A percentile compares a stretch with the other conserved stretches of the same genome.
phyloP scores from a whole-genome alignment of 2,888 invertebrate genomes.

The Pachliopta kotzebuea region DNA sequence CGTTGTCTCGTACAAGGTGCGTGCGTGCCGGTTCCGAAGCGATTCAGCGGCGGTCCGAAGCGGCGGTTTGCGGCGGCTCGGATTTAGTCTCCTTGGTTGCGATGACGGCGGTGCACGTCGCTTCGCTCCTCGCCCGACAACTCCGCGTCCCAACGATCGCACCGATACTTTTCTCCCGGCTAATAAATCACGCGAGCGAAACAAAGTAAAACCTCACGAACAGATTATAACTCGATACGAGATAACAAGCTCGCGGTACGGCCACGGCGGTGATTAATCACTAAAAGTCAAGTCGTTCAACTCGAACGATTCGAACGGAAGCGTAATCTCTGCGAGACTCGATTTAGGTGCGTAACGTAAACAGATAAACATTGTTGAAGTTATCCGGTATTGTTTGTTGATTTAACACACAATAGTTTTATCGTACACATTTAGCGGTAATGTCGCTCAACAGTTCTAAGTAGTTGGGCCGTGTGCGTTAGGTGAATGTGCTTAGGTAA shows the following conservation, averaged over 20 bases:
- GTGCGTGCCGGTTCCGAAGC: conserved; percentile 52
- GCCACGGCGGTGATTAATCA: conserved; percentile 67
- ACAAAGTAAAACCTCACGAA: conserved; percentile 65
- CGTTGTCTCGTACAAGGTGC: conserved; percentile 47
- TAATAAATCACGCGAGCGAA: conserved; percentile 67
- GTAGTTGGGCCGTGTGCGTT: conserved; percentile 45
- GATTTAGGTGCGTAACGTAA: conserved; percentile 65
- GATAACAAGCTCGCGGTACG: conserved; percentile 61
- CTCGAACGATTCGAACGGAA: conserved; percentile 55
- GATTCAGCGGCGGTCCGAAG: conserved; percentile 37
- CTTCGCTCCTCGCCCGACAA: conserved; percentile 46
- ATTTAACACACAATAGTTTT: conserved; percentile 47
- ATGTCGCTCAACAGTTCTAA: conserved; percentile 40
- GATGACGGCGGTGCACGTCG: conserved; percentile 68
- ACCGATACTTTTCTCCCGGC: conserved; percentile 61
- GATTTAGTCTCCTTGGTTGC: conserved; percentile 65
- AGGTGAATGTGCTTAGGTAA: conserved; percentile 54
- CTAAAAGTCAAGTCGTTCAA: conserved; percentile 52
- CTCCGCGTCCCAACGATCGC: conserved; percentile 62
- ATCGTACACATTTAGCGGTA: conserved; percentile 43
- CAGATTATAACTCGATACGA: conserved; percentile 70
- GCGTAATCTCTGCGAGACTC: conserved; percentile 57
- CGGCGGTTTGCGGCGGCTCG: conserved; percentile 30
- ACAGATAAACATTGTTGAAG: conserved; percentile 66
- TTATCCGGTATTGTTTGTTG: conserved; percentile 65